Evolutionary conservation across 2,113 vertebrate genomes (phyloP).

Genomic region (Chamaea fasciata): DNA sequence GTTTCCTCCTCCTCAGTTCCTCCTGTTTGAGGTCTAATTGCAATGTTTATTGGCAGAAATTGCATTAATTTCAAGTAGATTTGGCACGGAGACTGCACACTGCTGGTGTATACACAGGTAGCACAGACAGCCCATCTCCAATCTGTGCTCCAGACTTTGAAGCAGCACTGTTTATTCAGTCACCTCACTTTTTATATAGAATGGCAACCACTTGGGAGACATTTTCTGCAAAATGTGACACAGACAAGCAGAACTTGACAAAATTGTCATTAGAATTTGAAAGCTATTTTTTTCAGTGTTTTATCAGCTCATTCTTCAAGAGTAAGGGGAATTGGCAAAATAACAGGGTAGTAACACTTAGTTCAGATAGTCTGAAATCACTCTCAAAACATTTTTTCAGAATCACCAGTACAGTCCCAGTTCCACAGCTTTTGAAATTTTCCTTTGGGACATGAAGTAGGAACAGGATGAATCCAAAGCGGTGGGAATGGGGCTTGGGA

Average conservation of each 20-base stretch:
- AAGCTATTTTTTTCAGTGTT: background rate
- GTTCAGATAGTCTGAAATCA: background rate
- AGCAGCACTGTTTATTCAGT: background rate
- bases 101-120: background rate
- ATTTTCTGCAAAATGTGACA: background rate
- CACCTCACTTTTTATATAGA: background rate
- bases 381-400: background rate
- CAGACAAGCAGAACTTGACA: background rate
- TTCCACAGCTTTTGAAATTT: background rate
- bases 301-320: background rate
- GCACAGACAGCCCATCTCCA: background rate
- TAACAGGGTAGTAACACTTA: background rate
- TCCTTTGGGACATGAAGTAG: background rate
- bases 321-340: background rate
- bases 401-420: background rate
- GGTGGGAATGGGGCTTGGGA: background rate
- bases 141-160: background rate
- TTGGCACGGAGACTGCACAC: accelerated
- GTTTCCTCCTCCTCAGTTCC: background rate
- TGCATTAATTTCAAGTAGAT: background rate
- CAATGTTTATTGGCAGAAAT: background rate
- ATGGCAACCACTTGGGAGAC: background rate
- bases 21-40: background rate
- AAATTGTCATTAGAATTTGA: background rate
- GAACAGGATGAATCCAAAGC: background rate